Conservation (phyloP, 92 coral and sea anemone genomes). For the Epizoanthus illoricatus region DNA sequence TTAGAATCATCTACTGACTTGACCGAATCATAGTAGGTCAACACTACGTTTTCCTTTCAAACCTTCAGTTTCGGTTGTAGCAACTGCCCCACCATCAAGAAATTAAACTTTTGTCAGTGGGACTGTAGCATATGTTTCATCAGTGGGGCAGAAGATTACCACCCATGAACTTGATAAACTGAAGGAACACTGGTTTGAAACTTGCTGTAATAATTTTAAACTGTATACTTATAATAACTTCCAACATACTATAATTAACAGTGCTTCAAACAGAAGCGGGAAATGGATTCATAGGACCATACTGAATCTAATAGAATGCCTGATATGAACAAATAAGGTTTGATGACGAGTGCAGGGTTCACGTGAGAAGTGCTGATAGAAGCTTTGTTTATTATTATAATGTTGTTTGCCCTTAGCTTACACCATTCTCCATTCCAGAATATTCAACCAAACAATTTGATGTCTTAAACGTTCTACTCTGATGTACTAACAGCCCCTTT, state of each 20-base stretch:
- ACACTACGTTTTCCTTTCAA: constrained; percentile 9
- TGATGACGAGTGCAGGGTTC: neutral
- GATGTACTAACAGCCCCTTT: no score
- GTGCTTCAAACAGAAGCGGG: neutral
- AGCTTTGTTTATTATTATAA: no score
- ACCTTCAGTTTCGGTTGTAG: neutral
- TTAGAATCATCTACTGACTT: constrained; percentile 14
- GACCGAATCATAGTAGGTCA: constrained; percentile 28
- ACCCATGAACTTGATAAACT: neutral
- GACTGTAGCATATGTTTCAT: constrained; percentile 27
- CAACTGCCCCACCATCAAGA: neutral
- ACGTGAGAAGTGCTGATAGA: no score
- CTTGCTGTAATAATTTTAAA: no score
- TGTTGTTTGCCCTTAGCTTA: no score
- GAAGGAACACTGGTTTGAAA: no score
- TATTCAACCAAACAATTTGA: no score
- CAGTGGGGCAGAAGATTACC: constrained; percentile 29
- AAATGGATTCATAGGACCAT: neutral
- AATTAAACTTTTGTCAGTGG: neutral
- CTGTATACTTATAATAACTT: no score
- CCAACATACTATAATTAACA: no score
- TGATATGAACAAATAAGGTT: neutral
- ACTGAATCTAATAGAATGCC: no score
- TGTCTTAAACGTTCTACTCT: no score
- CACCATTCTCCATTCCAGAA: no score